Base-by-base conservation (phyloP, 1,140 invertebrate genomes). In the Orchestia grillus region DNA sequence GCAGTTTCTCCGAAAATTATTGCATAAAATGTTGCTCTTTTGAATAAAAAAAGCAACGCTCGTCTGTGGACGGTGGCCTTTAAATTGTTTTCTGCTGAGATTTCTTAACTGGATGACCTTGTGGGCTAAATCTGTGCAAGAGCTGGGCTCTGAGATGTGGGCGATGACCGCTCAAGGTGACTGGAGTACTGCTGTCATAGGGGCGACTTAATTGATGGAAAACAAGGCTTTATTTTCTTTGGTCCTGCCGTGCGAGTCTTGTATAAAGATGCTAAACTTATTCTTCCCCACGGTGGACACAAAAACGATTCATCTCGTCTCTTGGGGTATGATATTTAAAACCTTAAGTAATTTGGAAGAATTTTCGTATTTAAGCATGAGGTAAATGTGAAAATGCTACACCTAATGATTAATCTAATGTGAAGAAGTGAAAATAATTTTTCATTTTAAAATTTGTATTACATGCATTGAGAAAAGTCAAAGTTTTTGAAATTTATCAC, bases 51-150 rank as follows among this genome's bases (percentile, higher is more conserved):
- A 3, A 77, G 47, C 47, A 8, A 36, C 15, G 1, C 62, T 28
- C 62, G 28, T 28, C 15, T 77, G 28, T 91, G 41, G 28, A 91
- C 28, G 88, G 44, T 16, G 44, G 41, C 42, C 44, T 91, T 43
- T 42, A 91, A 91, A 42, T 91, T 91, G 88, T 91, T 91, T 91
- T 91, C 62, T 77, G 62, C 62, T 77, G 62, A 77, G 62, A 77
- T 77, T 77, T 77, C 62, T 36, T 77, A 77, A 77, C 15, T 77
- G 62, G 62, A 8, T 77, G 62, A 77, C 62, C 62, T 77, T 77
- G 62, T 77, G 62, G 36, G 62, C 62, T 77, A 77, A 77, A 77
- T 77, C 62, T 77, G 62, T 23, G 62, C 62, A 77, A 36, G 62
- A 77, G 62, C 62, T 77, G 62, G 62, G 28, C 15, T 77, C 1